Evolutionary conservation across 2,888 invertebrate species (phyloP).

Genomic region (Cryptocephalus moraei): DNA sequence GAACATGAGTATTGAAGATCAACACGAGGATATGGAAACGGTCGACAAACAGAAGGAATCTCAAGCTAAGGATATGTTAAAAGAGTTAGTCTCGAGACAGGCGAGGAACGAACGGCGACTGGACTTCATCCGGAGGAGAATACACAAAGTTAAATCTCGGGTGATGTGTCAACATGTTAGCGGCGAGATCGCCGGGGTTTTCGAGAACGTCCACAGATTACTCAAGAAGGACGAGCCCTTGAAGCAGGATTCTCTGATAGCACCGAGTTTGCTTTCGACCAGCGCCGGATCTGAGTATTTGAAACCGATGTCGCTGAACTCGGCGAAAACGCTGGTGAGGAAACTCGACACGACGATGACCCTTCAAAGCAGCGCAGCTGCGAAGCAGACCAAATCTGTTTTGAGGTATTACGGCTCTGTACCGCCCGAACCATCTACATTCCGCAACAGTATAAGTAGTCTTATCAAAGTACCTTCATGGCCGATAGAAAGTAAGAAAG

Average conservation of each 20-base stretch:
- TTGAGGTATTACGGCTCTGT: constrained; percentile 46
- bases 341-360: constrained; percentile 42
- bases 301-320: constrained; percentile 40
- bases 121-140: constrained; percentile 60
- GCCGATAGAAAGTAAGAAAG: constrained; percentile 39
- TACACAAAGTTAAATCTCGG: constrained; percentile 66
- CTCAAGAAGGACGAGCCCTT: constrained; percentile 27
- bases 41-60: constrained; percentile 34
- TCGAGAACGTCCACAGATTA: constrained; percentile 60
- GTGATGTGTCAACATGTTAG: constrained; percentile 67
- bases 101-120: constrained; percentile 56
- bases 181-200: constrained; percentile 67
- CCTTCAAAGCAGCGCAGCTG: constrained; percentile 33
- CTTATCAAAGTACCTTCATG: constrained; percentile 37
- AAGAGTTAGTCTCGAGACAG: constrained; percentile 44
- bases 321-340: constrained; percentile 47
- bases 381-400: constrained; percentile 27
- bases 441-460: constrained; percentile 25
- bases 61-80: constrained; percentile 43
- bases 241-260: background rate
- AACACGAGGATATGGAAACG: constrained; percentile 36
- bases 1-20: constrained; percentile 40
- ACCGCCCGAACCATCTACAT: constrained; percentile 28
- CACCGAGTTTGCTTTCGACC: background rate
- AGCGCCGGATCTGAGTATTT: constrained; percentile 22